Conservation (phyloP, 2,888 invertebrate species). For the Ectropis crepuscularia region DNA sequence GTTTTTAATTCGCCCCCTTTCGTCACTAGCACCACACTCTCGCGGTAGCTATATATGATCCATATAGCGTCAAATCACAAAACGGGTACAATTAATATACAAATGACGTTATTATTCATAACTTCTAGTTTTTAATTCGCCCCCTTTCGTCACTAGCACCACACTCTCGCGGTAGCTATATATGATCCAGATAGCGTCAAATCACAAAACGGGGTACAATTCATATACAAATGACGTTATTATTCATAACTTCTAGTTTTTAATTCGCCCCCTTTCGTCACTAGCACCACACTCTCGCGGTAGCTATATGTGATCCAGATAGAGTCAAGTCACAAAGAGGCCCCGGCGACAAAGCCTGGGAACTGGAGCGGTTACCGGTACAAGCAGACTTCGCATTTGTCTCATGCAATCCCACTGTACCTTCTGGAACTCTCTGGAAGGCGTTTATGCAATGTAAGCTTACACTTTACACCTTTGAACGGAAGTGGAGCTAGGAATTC, state of each 20-base stretch:
- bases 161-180: slow-evolving; percentile 48
- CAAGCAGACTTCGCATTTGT: slow-evolving; percentile 55
- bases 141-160: slow-evolving; percentile 38
- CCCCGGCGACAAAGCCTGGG: slow-evolving; percentile 66
- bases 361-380: slow-evolving; percentile 71
- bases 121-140: slow-evolving; percentile 12
- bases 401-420: slow-evolving; percentile 39
- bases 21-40: too few relatives aligned
- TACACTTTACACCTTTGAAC: slow-evolving; percentile 40
- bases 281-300: slow-evolving; percentile 41
- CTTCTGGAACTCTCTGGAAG: slow-evolving; percentile 18
- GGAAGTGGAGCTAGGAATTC: slow-evolving; percentile 37
- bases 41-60: too few relatives aligned
- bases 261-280: slow-evolving; percentile 24
- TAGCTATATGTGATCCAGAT: slow-evolving; percentile 68
- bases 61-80: too few relatives aligned
- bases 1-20: slow-evolving; percentile 12
- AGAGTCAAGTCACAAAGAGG: slow-evolving; percentile 66
- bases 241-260: background rate
- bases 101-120: too few relatives aligned
- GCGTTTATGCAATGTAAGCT: slow-evolving; percentile 22
- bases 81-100: too few relatives aligned
- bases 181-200: slow-evolving; percentile 55
- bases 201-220: too few relatives aligned
- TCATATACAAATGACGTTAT: too few relatives aligned